Percentiles rank a stretch among this genome's conserved stretches.
These are phyloP conservation scores for Pseudomyrmex cubaensis DNA, from an alignment of 1,140 invertebrate species.

Conservation along the genomic window DNA sequence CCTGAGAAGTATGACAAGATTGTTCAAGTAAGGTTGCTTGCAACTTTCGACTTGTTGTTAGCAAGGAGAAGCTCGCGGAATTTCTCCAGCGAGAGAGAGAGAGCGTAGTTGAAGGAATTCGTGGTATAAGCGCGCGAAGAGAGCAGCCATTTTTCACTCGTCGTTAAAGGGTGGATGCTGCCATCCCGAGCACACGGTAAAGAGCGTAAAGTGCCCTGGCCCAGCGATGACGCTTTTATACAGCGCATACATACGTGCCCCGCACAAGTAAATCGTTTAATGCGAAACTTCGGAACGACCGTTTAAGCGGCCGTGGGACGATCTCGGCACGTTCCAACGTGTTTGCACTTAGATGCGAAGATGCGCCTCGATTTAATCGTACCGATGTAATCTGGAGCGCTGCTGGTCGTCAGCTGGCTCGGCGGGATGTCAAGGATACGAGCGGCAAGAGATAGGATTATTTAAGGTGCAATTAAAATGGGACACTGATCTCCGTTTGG, in stretches of 20 bases:
- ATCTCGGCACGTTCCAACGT: conserved; percentile 62
- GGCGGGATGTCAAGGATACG: conserved; percentile 2
- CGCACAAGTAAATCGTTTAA: conserved; percentile 70
- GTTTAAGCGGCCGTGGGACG: conserved; percentile 66
- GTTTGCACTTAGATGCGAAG: conserved; percentile 62
- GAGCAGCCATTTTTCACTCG: conserved; percentile 53
- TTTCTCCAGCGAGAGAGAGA: conserved; percentile 10
- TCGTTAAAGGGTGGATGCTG: conserved; percentile 60
- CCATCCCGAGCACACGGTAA: neutral
- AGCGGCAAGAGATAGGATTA: conserved; percentile 1
- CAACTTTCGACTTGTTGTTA: conserved; percentile 32
- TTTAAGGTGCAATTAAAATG: conserved; percentile 52
- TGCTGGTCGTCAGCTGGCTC: conserved; percentile 3
- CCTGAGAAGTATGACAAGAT: neutral
- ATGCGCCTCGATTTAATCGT: conserved; percentile 66
- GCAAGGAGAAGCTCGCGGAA: conserved; percentile 13
- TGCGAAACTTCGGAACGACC: conserved; percentile 70
- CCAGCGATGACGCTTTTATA: conserved; percentile 61
- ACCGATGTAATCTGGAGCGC: conserved; percentile 37
- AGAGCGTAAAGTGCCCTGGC: conserved; percentile 50
- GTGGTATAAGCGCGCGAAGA: conserved; percentile 11
- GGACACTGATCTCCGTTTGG: conserved; percentile 2
- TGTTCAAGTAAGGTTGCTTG: conserved; percentile 10
- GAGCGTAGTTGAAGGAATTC: conserved; percentile 38
- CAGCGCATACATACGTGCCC: conserved; percentile 19